A percentile compares a stretch with the other conserved stretches of the same genome.
These are phyloP conservation scores for Zeugodacus cucurbitae DNA, from an alignment of 1,140 invertebrate species.

Conservation along the genomic window DNA sequence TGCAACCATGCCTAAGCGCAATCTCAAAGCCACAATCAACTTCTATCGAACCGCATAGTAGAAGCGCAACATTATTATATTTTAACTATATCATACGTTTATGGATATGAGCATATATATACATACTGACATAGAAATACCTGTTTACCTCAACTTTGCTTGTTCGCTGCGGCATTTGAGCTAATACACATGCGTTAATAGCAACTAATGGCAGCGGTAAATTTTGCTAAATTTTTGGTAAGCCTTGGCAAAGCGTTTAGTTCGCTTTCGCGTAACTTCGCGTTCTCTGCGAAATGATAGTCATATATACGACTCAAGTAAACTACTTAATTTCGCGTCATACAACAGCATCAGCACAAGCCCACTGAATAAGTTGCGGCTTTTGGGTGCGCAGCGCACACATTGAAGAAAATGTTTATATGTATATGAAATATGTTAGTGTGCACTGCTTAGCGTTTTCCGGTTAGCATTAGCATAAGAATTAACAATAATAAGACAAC, in stretches of 20 bases:
- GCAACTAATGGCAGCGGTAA: neutral
- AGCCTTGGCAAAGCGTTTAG: neutral
- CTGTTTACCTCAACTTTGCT: neutral
- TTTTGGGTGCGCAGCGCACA: neutral
- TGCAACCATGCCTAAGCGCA: neutral
- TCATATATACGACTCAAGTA: neutral
- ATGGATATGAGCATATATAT: neutral
- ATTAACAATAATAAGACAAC: neutral
- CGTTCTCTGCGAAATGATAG: neutral
- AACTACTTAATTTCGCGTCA: conserved; percentile 9
- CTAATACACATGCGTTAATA: neutral
- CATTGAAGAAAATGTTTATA: neutral
- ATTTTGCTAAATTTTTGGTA: neutral
- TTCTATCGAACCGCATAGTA: neutral
- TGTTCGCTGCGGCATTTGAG: neutral
- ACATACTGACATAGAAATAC: no score
- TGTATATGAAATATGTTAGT: neutral
- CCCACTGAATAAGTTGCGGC: neutral
- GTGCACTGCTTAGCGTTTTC: neutral
- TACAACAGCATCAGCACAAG: neutral
- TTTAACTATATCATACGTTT: no score
- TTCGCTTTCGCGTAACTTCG: neutral
- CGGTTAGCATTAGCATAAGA: neutral
- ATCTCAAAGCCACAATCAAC: neutral
- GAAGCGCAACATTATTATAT: neutral